Conservation (phyloP, 2,888 invertebrate species). For the Iselma pallidipennis region DNA sequence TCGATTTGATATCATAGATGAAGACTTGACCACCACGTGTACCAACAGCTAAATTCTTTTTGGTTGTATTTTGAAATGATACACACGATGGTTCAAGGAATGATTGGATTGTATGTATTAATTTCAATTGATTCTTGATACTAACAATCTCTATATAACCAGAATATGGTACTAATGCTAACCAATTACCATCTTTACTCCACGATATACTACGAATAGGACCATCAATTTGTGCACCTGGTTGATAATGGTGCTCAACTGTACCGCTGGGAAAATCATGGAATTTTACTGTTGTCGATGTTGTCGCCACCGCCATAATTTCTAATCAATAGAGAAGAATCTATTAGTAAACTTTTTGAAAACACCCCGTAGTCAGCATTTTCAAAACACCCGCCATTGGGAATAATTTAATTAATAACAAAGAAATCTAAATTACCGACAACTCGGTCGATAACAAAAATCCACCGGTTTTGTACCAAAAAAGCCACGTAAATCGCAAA, state of each 20-base stretch:
- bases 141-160: conserved; percentile 51
- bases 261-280: conserved; percentile 62
- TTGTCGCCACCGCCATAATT: conserved; percentile 62
- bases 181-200: conserved; percentile 53
- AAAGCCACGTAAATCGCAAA: background rate
- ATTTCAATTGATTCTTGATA: conserved; percentile 46
- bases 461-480: background rate
- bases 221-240: conserved; percentile 39
- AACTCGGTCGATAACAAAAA: background rate
- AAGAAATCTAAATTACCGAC: background rate
- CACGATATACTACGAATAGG: conserved; percentile 50
- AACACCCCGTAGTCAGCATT: background rate
- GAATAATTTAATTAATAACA: too few species aligned
- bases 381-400: too few species aligned
- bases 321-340: background rate
- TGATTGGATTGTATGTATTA: conserved; percentile 46
- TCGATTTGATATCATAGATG: conserved; percentile 51
- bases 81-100: conserved; percentile 51
- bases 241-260: conserved; percentile 58
- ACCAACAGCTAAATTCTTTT: conserved; percentile 47
- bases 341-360: background rate
- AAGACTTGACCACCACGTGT: conserved; percentile 48
- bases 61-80: conserved; percentile 49
- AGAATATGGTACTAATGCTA: conserved; percentile 48
- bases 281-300: conserved; percentile 61